Base-by-base conservation (phyloP, 2,113 vertebrate genomes). In the Brevimyrus niger region DNA sequence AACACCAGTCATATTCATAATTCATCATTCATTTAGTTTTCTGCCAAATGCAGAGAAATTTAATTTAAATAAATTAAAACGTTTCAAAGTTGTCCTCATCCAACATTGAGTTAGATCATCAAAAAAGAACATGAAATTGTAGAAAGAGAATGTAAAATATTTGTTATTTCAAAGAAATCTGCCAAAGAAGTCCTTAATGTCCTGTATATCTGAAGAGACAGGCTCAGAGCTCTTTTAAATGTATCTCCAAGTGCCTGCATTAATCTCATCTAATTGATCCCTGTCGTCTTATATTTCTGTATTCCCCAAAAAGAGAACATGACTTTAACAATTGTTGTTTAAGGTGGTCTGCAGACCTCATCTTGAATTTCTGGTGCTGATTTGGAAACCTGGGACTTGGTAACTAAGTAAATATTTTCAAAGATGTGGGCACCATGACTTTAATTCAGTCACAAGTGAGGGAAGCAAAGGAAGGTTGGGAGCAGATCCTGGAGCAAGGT, bases 91-190 rank as follows among this genome's bases (percentile, higher is more conserved):
- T 48, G 82, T 90, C 44, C 76, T 44, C 55, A 10, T 80, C 76
- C 51, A 83, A 35, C 35, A 42, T 48, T 80, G 69, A 86, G 85
- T 91, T 69, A 47, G 58, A 88, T 89, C 1, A 19, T 69, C 15
- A 87, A 89, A 91, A 94, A 92, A 92, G 92, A 93, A 90, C 53
- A 90, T 86, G 73, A 90, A 91, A 90, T 89, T 88, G 89, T 84
- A 89, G 80, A n/a, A 17, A 48, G 88, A 86, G 48, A 87, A 55
- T 87, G 48, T 15, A 9, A 38, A 38, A 38, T 55, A 38, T 87
- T 55, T 53, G 27, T 58, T 38, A 10, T 21, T 21, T 85, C 46
- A 85, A 42, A 84, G 21, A 85, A 46, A 4, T 55, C 2, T 53
- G n/a, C 48, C 5, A 17, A 53, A 87, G 31, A 35, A 8, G 86